Evolutionary conservation across 2,797 vertebrate genomes (phyloP), one percentile per base, ranked within the genome.

Genomic region (Threskiornis aethiopicus): DNA sequence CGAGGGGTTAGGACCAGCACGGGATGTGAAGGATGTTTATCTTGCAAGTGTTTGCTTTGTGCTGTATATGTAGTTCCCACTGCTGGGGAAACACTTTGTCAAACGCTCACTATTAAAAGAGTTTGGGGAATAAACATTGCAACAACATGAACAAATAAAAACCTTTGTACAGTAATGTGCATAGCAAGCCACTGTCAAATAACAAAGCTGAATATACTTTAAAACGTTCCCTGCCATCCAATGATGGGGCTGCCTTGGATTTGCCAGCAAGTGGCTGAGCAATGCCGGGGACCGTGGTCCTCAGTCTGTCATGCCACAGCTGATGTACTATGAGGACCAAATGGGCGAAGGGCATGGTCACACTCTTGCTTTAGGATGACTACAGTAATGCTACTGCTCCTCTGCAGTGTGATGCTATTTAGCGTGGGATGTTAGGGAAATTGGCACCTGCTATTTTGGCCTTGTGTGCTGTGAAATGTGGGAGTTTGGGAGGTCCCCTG

Each of bases 31-130:
- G 81, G 90, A 96, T 93, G 75, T 97, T 96, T 93, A 90, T 92
- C 80, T 78, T 96, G 90, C 71, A 58, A 91, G 89, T 88, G 91
- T 95, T 95, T 94, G 89, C 85, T 94, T 97, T 96, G 95, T 85
- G 90, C 70, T 72, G 18, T 57, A 7, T 57, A 3, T 66, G 93
- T 57, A 59, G 80, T 70, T 95, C 83, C 51, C 87, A 87, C 71
- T 91, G 93, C 62, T 93, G 91, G 66, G 80, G 94, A 93, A 96
- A 94, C 90, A 79, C 87, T 96, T 76, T 51, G 54, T 95, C 89
- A 84, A 88, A 88, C 91, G 73, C 47, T 64, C 62, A 18, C 85
- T 84, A 33, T 61, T 94, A 37, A 54, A 78, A 55, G 84, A 57
- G 51, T 88, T 86, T n/a, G 55, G 80, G 85, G 62, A 88, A 95